Conservation (phyloP, 1,140 invertebrate genomes). For the Parapsyche elsis region DNA sequence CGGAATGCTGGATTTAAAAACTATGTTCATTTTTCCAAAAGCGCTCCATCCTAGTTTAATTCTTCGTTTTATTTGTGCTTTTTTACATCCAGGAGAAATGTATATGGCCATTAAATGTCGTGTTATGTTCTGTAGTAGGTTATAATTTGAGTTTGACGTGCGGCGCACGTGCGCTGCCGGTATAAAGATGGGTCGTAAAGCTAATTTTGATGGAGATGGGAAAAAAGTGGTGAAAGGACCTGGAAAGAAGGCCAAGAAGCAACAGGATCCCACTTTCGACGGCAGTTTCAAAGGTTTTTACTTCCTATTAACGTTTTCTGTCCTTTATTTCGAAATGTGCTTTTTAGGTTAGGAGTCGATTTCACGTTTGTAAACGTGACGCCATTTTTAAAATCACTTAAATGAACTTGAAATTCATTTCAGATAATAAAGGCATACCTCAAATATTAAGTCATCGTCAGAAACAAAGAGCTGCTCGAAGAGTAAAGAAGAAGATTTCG, state of each 20-base stretch:
- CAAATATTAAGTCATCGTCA: slow-evolving; percentile 76
- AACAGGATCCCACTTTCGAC: slow-evolving; percentile 80
- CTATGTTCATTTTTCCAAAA: too few species aligned
- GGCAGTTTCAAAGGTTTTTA: slow-evolving; percentile 68
- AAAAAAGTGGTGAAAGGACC: slow-evolving; percentile 81
- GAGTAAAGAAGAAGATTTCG: slow-evolving; percentile 70
- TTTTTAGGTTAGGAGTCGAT: too few species aligned
- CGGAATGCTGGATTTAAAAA: too few species aligned
- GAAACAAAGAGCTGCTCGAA: slow-evolving; percentile 73
- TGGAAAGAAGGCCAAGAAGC: slow-evolving; percentile 83
- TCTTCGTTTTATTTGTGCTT: too few species aligned
- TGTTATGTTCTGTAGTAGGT: too few species aligned
- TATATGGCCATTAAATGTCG: too few species aligned
- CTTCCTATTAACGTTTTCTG: slow-evolving; percentile 25
- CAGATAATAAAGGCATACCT: slow-evolving; percentile 63
- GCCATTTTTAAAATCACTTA: too few species aligned
- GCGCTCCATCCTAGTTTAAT: too few species aligned
- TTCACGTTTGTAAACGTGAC: too few species aligned
- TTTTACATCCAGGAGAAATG: too few species aligned
- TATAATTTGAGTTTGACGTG: slow-evolving; percentile 1
- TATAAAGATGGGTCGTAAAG: slow-evolving; percentile 84
- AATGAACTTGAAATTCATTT: slow-evolving; percentile 19
- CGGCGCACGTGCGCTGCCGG: slow-evolving; percentile 18
- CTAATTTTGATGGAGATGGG: slow-evolving; percentile 75
- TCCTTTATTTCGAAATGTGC: too few species aligned